phyloP scores from a whole-genome alignment of 1,140 invertebrate species.

The Drosophila auraria region DNA sequence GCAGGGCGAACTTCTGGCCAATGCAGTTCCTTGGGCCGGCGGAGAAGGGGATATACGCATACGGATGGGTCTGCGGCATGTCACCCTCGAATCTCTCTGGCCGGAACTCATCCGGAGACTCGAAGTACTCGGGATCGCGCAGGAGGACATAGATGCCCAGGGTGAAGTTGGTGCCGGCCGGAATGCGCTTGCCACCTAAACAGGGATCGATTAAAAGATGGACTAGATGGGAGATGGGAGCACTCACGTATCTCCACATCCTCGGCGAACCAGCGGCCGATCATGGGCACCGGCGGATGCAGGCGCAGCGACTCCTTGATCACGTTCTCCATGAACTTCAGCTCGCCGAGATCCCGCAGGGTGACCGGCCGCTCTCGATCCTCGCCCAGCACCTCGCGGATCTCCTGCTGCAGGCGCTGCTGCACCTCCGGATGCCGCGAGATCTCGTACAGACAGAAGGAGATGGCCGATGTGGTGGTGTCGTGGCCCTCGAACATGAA shows the following conservation, averaged over 20 bases:
- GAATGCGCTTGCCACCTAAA: conserved; percentile 80
- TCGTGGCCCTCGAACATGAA: conserved; percentile 92
- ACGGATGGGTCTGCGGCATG: conserved; percentile 85
- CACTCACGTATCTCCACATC: conserved; percentile 84
- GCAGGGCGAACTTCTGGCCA: conserved; percentile 92
- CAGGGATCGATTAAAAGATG: no score
- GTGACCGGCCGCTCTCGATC: conserved; percentile 32
- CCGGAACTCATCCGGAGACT: conserved; percentile 87
- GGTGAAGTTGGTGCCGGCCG: conserved; percentile 80
- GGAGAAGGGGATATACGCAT: conserved; percentile 88
- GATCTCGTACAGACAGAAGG: conserved; percentile 87
- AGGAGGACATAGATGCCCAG: conserved; percentile 86
- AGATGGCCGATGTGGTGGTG: conserved; percentile 88
- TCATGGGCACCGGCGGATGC: conserved; percentile 89
- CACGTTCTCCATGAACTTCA: conserved; percentile 86
- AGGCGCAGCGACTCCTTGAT: conserved; percentile 88
- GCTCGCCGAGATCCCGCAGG: conserved; percentile 45
- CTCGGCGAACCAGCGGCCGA: conserved; percentile 87
- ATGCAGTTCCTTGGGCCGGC: conserved; percentile 88
- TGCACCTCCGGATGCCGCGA: conserved; percentile 87
- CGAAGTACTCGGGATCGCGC: conserved; percentile 86
- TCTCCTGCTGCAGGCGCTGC: conserved; percentile 87
- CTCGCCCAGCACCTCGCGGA: conserved; percentile 86
- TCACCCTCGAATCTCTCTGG: conserved; percentile 88
- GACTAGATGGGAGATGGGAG: no score